Evolutionary conservation across 2,113 vertebrate genomes (phyloP).

Genomic region (Dipodomys stephensi): DNA sequence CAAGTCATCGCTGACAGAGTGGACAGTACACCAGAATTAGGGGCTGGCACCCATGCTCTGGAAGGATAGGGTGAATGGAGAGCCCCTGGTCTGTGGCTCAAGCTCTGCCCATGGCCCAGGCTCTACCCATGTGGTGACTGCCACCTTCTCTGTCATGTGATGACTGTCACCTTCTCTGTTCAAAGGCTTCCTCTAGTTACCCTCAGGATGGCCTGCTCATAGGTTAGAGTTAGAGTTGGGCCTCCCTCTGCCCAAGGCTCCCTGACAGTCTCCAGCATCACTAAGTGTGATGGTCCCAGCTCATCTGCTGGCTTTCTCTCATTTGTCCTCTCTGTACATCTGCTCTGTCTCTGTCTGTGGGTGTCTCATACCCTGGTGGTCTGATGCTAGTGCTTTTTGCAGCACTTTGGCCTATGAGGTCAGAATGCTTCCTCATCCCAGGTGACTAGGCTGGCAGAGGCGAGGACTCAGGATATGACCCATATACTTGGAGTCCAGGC

Average conservation of each 20-base stretch:
- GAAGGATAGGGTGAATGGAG: accelerated
- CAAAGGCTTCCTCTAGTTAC: not conserved
- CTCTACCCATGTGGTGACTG: not conserved
- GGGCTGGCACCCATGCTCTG: not conserved
- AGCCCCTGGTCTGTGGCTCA: not conserved
- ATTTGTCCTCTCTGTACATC: not conserved
- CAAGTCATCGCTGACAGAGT: not conserved
- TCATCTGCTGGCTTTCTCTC: no score
- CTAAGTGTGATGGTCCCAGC: not conserved
- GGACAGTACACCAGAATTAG: not conserved
- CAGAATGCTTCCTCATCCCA: accelerated
- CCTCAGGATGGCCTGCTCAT: no score
- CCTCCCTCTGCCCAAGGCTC: not conserved
- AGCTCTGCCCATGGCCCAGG: not conserved
- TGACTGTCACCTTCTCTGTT: no score
- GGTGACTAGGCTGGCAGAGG: not conserved
- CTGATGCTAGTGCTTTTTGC: not conserved
- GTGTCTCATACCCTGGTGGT: not conserved
- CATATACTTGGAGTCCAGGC: not conserved
- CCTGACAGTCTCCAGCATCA: no score
- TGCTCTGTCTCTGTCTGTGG: not conserved
- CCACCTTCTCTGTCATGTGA: no score
- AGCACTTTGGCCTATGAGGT: not conserved
- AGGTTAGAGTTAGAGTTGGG: not conserved
- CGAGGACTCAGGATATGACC: not conserved